Base-by-base conservation (phyloP, 2,797 vertebrate genomes). In the Lophius americanus region DNA sequence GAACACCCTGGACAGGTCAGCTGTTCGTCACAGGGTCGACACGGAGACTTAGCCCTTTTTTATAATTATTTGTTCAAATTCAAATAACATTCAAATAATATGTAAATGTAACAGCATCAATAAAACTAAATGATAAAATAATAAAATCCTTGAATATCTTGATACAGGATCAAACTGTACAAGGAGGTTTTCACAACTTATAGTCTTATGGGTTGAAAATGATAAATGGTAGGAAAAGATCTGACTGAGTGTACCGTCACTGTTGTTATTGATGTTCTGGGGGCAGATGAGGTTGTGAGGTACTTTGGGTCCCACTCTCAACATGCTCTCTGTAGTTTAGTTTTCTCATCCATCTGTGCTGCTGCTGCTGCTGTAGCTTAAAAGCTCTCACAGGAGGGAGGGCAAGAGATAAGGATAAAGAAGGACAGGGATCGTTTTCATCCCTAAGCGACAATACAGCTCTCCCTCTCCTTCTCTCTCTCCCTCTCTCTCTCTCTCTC, bases 341-440 rank as follows among this genome's bases (percentile, higher is more conserved):
- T 51, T 54, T 42, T 67, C 39, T 59, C 57, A 63, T 73, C 47
- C 44, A 7, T 64, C 68, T 59, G 33, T 60, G 33, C 57, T 50
- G 47, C 66, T 37, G 55, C 69, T 64, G 6, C 68, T 60, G 43
- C 42, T 47, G 35, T 58, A 47, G 37, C 58, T 62, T 57, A 60
- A 56, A 77, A 67, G 54, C 10, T 13, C 52, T 63, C 13, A 5
- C 48, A 61, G 60, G 59, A 70, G 69, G 64, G n/a, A 3, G 42
- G 58, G 53, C 0, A 3, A 64, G 33, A 14, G 23, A 48, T 49
- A 56, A 43, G 66, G 58, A 68, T 53, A 70, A 78, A 78, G 73
- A 76, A 49, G 75, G 68, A 67, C 14, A 10, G 55, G 54, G 42
- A 72, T 77, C 72, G 63, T 81, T 82, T 82, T 81, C 49, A 12